Evolutionary conservation across 2,888 invertebrate genomes (phyloP).

Genomic region (Gymnoscelis rufifasciata): DNA sequence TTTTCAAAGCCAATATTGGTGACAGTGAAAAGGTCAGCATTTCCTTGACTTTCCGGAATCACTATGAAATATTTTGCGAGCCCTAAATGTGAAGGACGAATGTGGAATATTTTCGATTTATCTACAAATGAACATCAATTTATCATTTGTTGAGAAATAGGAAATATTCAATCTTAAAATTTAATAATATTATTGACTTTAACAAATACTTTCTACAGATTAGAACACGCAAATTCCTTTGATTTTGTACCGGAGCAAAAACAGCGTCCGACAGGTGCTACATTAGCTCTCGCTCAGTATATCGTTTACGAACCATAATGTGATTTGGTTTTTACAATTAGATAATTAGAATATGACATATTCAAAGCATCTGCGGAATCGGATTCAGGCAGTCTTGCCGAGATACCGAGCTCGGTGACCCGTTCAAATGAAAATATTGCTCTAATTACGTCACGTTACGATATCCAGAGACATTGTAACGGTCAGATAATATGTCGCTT

Average conservation of each 20-base stretch:
- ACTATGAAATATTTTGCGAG: conserved; percentile 12
- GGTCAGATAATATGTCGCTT: conserved; percentile 31
- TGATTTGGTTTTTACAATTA: conserved; percentile 1
- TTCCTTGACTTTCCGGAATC: conserved; percentile 51
- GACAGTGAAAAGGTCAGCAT: conserved; percentile 48
- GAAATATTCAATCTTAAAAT: too few relatives aligned
- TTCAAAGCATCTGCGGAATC: conserved; percentile 35
- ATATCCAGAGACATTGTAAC: conserved; percentile 24
- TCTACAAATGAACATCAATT: conserved; percentile 8
- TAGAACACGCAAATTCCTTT: too few relatives aligned
- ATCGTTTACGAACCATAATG: background rate
- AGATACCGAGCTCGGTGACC: conserved; percentile 42
- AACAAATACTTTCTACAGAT: too few relatives aligned
- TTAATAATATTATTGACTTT: too few relatives aligned
- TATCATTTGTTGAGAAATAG: too few relatives aligned
- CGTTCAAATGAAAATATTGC: conserved; percentile 38
- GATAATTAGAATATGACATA: conserved; percentile 17
- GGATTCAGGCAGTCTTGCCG: conserved; percentile 38
- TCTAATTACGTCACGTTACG: conserved; percentile 22
- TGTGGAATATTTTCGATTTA: conserved; percentile 33
- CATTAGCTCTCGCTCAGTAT: background rate
- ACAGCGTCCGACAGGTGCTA: too few relatives aligned
- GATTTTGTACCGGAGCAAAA: too few relatives aligned
- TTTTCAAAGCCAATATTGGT: conserved; percentile 41
- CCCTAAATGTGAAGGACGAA: conserved; percentile 40